Conservation (phyloP, 2,113 vertebrate genomes). For the Dermatemys mawii region DNA sequence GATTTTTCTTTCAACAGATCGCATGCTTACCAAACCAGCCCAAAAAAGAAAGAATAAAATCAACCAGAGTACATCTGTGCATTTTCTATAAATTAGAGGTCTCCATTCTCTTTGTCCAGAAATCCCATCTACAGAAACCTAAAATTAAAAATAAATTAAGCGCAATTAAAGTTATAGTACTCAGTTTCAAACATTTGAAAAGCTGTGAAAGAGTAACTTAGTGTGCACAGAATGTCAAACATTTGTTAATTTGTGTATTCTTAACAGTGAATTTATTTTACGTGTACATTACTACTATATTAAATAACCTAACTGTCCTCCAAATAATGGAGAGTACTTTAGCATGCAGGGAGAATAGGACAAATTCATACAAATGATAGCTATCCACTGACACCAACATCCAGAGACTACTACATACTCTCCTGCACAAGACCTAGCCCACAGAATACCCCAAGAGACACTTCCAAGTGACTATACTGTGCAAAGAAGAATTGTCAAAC, state of each 20-base stretch:
- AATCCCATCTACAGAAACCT: conserved; percentile 59
- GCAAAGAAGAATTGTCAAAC: not conserved
- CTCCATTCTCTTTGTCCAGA: conserved; percentile 72
- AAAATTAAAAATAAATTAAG: not conserved
- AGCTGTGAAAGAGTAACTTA: not conserved
- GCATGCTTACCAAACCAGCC: conserved; percentile 79
- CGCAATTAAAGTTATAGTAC: not conserved
- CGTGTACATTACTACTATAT: not conserved
- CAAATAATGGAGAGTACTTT: not conserved
- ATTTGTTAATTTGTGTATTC: not conserved
- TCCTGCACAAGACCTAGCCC: not conserved
- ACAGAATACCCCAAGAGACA: not conserved
- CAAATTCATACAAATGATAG: not conserved
- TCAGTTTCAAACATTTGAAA: not conserved
- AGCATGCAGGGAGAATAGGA: not conserved
- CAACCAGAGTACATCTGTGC: conserved; percentile 79
- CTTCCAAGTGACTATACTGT: not conserved
- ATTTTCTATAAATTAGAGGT: conserved; percentile 74
- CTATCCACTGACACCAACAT: not conserved
- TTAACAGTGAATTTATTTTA: not conserved
- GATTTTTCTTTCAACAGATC: not conserved
- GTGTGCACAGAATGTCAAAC: not conserved
- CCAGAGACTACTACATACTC: not conserved
- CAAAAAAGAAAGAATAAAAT: conserved; percentile 82
- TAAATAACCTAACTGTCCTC: not conserved